Evolutionary conservation across 2,888 invertebrate species (phyloP).

Genomic region (Lypha dubia): DNA sequence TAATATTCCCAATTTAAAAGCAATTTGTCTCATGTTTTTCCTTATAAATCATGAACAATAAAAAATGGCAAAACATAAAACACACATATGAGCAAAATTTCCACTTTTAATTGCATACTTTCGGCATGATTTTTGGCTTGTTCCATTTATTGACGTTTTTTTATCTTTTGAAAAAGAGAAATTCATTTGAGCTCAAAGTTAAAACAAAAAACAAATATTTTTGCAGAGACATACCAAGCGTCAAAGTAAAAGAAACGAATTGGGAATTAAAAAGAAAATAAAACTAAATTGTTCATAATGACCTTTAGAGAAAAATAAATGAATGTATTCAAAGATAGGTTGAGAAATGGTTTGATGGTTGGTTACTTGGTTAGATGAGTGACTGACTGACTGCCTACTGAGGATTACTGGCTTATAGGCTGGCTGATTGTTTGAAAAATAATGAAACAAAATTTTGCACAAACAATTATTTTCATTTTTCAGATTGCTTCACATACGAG

Average conservation of each 20-base stretch:
- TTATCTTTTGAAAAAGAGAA: not conserved
- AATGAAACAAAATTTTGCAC: not conserved
- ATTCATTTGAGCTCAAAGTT: constrained; percentile 39
- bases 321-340: constrained; percentile 1
- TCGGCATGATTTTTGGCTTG: constrained; percentile 27
- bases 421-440: constrained; percentile 4
- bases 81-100: constrained; percentile 32
- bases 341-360: not conserved
- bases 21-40: constrained; percentile 41
- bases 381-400: not conserved
- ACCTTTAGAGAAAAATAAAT: constrained; percentile 42
- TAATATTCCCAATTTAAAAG: constrained; percentile 36
- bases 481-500: not conserved
- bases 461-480: constrained; percentile 49
- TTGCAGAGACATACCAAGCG: not conserved
- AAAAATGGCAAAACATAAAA: not conserved
- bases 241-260: constrained; percentile 20
- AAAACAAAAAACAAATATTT: not conserved
- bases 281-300: constrained; percentile 32
- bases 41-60: not conserved
- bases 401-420: not conserved
- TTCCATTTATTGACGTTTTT: not conserved
- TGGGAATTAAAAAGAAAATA: not conserved
- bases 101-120: constrained; percentile 52
- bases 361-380: not conserved